phyloP scores from a whole-genome alignment of 2,797 vertebrate species.

The Taeniopygia guttata region DNA sequence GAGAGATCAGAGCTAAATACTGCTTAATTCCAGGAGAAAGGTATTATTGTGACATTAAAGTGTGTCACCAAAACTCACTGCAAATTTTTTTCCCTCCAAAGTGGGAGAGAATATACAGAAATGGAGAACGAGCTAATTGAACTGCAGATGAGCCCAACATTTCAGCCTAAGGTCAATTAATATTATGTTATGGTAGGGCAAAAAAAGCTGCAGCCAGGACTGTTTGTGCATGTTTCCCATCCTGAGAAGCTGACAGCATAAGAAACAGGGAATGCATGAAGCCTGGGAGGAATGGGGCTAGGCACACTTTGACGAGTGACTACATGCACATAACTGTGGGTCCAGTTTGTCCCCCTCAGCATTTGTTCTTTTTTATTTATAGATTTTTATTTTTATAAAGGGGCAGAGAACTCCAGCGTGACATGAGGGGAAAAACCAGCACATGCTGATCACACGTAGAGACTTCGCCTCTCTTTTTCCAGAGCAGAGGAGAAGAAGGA shows the following conservation, averaged over 20 bases:
- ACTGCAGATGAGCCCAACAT: neutral
- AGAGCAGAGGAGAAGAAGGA: neutral
- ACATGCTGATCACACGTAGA: conserved; percentile 25
- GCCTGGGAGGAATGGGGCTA: conserved; percentile 63
- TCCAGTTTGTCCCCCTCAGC: conserved; percentile 48
- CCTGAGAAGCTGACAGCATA: neutral
- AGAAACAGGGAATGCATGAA: conserved; percentile 28
- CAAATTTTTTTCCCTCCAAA: neutral
- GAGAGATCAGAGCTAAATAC: neutral
- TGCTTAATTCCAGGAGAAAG: neutral
- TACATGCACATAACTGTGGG: conserved; percentile 49
- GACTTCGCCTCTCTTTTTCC: neutral
- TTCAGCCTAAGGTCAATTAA: neutral
- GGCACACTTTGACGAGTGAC: conserved; percentile 40
- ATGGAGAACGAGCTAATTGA: neutral
- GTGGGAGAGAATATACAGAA: neutral
- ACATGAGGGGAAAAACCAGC: conserved; percentile 44
- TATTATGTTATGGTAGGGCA: neutral
- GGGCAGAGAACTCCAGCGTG: conserved; percentile 20
- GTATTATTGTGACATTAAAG: neutral
- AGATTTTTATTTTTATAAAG: conserved; percentile 66
- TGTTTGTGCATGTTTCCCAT: neutral
- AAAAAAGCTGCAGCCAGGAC: neutral
- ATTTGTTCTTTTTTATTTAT: conserved; percentile 69
- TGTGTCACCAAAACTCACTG: neutral